Conservation (phyloP, 2,113 vertebrate genomes). For the Phrynosoma blainvillii region DNA sequence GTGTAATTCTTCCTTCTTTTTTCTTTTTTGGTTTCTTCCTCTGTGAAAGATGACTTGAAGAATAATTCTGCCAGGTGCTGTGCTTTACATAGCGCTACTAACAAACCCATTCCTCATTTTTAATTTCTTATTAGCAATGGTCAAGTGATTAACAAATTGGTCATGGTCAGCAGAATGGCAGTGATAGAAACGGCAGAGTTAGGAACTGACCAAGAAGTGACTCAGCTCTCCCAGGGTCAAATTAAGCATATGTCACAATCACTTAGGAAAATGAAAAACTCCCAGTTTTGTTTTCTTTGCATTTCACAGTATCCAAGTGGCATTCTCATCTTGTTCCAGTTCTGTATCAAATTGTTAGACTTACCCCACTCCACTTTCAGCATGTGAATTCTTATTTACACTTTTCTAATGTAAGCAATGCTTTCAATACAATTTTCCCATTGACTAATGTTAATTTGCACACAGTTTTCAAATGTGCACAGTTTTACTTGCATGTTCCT, state of each 20-base stretch:
- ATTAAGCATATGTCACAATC: background rate
- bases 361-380: background rate
- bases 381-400: background rate
- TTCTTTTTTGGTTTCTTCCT: background rate
- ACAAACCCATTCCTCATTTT: background rate
- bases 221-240: background rate
- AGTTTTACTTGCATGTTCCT: no score
- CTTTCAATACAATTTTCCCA: background rate
- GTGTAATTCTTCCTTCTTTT: background rate
- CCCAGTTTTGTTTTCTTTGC: background rate
- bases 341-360: background rate
- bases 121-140: background rate
- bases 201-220: background rate
- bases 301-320: background rate
- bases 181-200: background rate
- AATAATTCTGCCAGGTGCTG: background rate
- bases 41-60: background rate
- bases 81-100: background rate
- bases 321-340: background rate
- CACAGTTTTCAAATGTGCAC: no score
- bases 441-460: background rate
- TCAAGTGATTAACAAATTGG: background rate
- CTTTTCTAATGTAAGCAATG: background rate
- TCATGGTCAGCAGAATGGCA: background rate
- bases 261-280: background rate